These are phyloP conservation scores for Dromococcyx pavoninus DNA, from an alignment of 2,797 vertebrate genomes.

Conservation along the genomic window DNA sequence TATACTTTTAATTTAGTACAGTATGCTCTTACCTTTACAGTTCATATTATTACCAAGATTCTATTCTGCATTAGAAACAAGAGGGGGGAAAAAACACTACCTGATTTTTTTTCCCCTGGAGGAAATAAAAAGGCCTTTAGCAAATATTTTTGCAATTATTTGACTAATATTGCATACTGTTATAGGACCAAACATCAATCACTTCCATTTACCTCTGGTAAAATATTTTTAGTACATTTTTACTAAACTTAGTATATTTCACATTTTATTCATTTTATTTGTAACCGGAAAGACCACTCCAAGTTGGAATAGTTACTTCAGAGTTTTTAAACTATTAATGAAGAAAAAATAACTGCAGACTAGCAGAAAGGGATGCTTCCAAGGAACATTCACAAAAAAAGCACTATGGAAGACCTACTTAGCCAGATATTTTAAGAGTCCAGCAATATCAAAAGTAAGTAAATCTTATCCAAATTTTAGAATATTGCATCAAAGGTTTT, in stretches of 20 bases:
- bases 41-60: background rate
- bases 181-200: background rate
- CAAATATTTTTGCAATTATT: background rate
- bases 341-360: background rate
- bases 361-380: background rate
- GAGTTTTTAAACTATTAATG: background rate
- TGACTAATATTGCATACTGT: background rate
- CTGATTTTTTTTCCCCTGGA: background rate
- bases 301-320: background rate
- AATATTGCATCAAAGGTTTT: background rate
- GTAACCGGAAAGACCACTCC: background rate
- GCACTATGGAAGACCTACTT: background rate
- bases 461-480: background rate
- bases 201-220: background rate
- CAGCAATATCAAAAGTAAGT: background rate
- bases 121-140: background rate
- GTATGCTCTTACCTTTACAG: background rate
- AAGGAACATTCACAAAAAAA: background rate
- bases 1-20: background rate
- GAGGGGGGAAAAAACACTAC: background rate
- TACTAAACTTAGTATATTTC: background rate
- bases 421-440: background rate
- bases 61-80: background rate
- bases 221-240: background rate
- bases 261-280: background rate